Percentiles rank a stretch among this genome's conserved stretches.
These are phyloP conservation scores for Pterocles orientalis DNA, from an alignment of 2,113 vertebrate genomes.

Conservation along the genomic window DNA sequence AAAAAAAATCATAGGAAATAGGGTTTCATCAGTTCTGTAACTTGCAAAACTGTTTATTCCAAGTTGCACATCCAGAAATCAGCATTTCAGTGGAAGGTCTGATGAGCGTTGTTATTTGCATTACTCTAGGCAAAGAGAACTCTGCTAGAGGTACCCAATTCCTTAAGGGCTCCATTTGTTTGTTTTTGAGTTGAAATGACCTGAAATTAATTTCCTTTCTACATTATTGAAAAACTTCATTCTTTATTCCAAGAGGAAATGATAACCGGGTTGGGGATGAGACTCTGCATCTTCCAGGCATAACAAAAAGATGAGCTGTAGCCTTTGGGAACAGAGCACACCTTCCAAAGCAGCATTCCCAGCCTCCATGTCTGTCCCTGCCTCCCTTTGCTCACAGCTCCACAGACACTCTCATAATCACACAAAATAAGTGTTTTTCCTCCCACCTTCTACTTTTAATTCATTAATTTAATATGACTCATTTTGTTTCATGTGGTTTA, in stretches of 20 bases:
- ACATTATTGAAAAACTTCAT: background rate
- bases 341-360: background rate
- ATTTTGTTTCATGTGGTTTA: background rate
- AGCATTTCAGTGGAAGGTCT: background rate
- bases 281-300: background rate
- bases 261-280: background rate
- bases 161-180: background rate
- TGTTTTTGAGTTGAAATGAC: background rate
- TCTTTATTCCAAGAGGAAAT: background rate
- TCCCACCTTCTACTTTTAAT: background rate
- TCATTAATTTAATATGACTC: background rate
- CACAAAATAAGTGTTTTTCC: background rate
- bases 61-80: background rate
- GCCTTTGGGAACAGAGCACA: background rate
- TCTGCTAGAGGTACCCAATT: background rate
- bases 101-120: background rate
- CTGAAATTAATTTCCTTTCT: constrained; percentile 10
- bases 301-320: background rate
- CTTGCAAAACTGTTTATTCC: background rate
- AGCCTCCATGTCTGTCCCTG: background rate
- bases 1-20: background rate
- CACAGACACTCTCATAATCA: background rate
- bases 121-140: background rate
- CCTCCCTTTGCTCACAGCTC: background rate
- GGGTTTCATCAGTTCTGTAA: background rate